Percentiles rank a stretch among this genome's conserved stretches.
Evolutionary conservation across 2,113 vertebrate species (phyloP).

Genomic region (Glaucomys volans): DNA sequence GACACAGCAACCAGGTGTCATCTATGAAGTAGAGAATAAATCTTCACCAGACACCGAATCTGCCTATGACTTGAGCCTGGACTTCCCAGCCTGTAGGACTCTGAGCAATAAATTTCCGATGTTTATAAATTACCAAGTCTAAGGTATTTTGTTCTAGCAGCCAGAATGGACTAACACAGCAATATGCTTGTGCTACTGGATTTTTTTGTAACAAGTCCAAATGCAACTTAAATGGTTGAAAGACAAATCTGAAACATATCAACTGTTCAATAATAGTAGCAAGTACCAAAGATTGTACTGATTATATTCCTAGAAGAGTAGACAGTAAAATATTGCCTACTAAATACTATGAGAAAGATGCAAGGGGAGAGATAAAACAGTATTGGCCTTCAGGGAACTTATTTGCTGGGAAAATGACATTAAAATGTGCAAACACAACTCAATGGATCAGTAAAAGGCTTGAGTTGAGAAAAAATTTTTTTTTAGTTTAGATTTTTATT

Average conservation of each 20-base stretch:
- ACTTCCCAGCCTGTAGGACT: neutral
- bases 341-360: neutral
- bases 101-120: neutral
- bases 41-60: too few species aligned
- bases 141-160: neutral
- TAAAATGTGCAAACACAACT: constrained; percentile 33
- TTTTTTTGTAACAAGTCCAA: constrained; percentile 38
- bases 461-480: neutral
- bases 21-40: neutral
- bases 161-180: neutral
- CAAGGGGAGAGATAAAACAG: neutral
- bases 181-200: neutral
- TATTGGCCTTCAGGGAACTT: neutral
- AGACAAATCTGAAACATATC: constrained; percentile 13
- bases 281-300: neutral
- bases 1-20: too few species aligned
- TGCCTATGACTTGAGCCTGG: neutral
- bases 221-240: constrained; percentile 7
- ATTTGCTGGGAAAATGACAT: neutral
- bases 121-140: neutral
- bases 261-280: neutral
- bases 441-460: neutral
- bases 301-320: constrained; percentile 18
- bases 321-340: neutral
- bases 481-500: neutral